Evolutionary conservation across 1,140 invertebrate genomes (phyloP), one percentile per base, ranked within the genome.

Genomic region (Tribolium madens): DNA sequence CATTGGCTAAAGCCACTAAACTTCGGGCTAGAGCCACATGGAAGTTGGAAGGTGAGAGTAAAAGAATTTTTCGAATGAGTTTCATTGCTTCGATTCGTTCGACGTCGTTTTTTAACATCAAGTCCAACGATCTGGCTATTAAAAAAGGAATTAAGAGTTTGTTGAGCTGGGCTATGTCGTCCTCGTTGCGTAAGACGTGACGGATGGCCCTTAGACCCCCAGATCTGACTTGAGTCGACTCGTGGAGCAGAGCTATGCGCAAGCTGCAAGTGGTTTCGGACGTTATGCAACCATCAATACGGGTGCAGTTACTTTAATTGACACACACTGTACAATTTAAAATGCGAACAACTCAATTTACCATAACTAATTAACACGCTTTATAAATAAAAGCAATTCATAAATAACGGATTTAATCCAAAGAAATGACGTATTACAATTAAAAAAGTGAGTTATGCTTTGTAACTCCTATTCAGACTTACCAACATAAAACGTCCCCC

Each of bases 71-170:
- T 76, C 95, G 87, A 31, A 94, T 91, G 12, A 98, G 89, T 83
- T 96, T 91, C 75, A 98, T 87, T 0, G 95, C 96, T 87, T 98
- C 96, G 47, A 97, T 90, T 18, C 96, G 89, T 85, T 98, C 97
- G 75, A 94, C 91, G 82, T 97, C 94, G 86, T 97, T 97, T 79
- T 94, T 90, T 50, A 91, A 87, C 88, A 91, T 89, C 52, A 98
- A 87, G 87, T 98, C 96, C 83, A 98, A 90, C 81, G 90, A 94
- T 76, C 93, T 91, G 60, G 91, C 91, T 80, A 97, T 89, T 75
- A 97, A 89, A 84, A 92, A 93, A 80, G 95, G 94, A 81, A 97
- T 89, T 83, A 95, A 92, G 73, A 97, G 86, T 77, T 90, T 90
- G 82, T 95, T 93, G 73, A 97, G 91, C 46, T 89, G 88, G 79